phyloP scores from a whole-genome alignment of 2,888 invertebrate genomes.

The Napeogenes sylphis region DNA sequence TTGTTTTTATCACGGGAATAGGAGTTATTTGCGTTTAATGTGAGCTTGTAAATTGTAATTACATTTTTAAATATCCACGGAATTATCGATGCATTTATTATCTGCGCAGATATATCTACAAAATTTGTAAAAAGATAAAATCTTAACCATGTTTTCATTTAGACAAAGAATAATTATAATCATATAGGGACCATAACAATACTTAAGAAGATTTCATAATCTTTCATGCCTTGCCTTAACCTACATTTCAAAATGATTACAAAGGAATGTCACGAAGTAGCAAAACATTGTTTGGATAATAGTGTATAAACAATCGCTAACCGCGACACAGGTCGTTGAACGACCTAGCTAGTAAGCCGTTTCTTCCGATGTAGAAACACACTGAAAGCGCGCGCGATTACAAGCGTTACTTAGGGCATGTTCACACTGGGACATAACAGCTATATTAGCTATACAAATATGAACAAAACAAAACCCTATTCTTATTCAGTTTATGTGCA shows the following conservation, averaged over 20 bases:
- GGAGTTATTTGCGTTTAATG: constrained; percentile 17
- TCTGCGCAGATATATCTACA: neutral
- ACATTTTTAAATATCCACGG: neutral
- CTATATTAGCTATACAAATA: neutral
- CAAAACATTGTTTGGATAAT: constrained; percentile 69
- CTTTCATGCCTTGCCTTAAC: constrained; percentile 62
- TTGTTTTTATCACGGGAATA: constrained; percentile 23
- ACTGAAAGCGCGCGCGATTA: constrained; percentile 23
- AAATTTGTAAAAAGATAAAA: too few relatives aligned
- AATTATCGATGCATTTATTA: neutral
- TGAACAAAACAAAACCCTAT: neutral
- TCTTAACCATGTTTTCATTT: neutral
- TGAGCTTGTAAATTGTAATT: constrained; percentile 2
- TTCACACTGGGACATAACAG: neutral
- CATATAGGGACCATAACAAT: constrained; percentile 35
- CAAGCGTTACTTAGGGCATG: constrained; percentile 4
- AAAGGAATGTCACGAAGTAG: constrained; percentile 74
- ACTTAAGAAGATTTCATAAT: constrained; percentile 44
- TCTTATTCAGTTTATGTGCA: neutral
- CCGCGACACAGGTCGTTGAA: constrained; percentile 64
- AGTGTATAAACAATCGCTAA: constrained; percentile 66
- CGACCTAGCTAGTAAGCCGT: constrained; percentile 64
- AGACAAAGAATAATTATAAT: constrained; percentile 17
- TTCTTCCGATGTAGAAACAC: constrained; percentile 28
- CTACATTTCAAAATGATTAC: constrained; percentile 68